Conservation (phyloP, 2,888 invertebrate genomes). For the Parelbella ahira region DNA sequence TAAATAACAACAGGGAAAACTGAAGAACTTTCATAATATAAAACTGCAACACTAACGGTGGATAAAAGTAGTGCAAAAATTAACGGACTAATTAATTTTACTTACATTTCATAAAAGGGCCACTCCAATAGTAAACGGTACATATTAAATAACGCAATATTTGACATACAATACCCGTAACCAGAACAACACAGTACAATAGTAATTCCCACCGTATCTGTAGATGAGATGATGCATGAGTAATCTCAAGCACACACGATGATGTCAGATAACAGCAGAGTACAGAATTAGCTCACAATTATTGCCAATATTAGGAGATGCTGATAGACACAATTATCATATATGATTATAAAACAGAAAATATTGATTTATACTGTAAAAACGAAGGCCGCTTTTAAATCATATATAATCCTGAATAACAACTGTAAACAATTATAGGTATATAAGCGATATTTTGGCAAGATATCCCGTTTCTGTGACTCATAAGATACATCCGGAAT, state of each 20-base stretch:
- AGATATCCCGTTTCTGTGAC: slow-evolving; percentile 5
- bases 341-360: no score
- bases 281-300: slow-evolving; percentile 52
- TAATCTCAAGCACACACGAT: slow-evolving; percentile 47
- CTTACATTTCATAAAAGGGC: slow-evolving; percentile 43
- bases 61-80: no score
- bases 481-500: slow-evolving; percentile 14
- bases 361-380: no score
- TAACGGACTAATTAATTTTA: slow-evolving; percentile 29
- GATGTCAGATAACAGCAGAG: slow-evolving; percentile 57
- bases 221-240: slow-evolving; percentile 52
- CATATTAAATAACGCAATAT: slow-evolving; percentile 35
- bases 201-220: slow-evolving; percentile 43
- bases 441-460: slow-evolving; percentile 5
- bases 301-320: slow-evolving; percentile 42
- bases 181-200: slow-evolving; percentile 37
- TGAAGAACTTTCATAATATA: no score
- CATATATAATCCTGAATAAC: no score
- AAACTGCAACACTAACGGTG: no score
- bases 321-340: slow-evolving; percentile 41
- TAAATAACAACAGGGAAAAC: no score
- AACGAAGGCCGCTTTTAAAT: no score
- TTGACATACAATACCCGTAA: slow-evolving; percentile 2
- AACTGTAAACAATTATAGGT: slow-evolving; percentile 3
- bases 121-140: slow-evolving; percentile 40